Evolutionary conservation across 1,140 invertebrate genomes (phyloP), one percentile per base, ranked within the genome.

Genomic region (Dreissena polymorpha): DNA sequence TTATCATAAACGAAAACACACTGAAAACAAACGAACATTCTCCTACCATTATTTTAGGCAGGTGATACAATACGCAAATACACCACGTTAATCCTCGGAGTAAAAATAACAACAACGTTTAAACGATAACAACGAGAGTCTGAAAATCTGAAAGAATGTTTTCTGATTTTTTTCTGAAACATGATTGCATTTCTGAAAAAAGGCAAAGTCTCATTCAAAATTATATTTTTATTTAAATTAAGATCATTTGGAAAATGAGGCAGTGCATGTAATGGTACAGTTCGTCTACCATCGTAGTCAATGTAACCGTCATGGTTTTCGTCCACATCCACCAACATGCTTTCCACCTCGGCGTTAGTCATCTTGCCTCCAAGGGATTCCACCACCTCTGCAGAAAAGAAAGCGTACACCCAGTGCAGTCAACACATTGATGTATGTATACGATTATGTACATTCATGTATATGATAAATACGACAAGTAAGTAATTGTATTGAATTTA

Each of bases 281-380:
- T 60, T 10, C 3, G 2, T 21, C 10, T n/a, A 89, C 88, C 89
- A 72, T 89, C 88, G 70, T 90, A 90, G 81, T 90, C 87, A 7
- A 90, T 81, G 69, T 89, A 85, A 55, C 89, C 89, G 89, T 98
- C 97, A 0, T 96, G 96, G 91, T 98, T 96, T 0, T 97, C 93
- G 93, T 98, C 97, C 51, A 97, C 97, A 92, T 98, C 97, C 87
- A 95, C 95, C 87, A 98, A 97, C 96, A 98, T 97, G 87, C 97
- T 97, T 86, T 98, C 96, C 14, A 97, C 96, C 91, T 98, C 97
- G 86, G 97, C 96, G 86, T 97, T 96, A 14, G 96, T 97, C 16
- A 99, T 93, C 86, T 96, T 95, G 92, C 98, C 97, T 0, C 85
- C 85, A 16, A 86, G 51, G 12, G 71, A 68, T 39, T 69, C 67